Evolutionary conservation across 2,797 vertebrate genomes (phyloP), one percentile per base, ranked within the genome.

Genomic region (Falco cherrug): DNA sequence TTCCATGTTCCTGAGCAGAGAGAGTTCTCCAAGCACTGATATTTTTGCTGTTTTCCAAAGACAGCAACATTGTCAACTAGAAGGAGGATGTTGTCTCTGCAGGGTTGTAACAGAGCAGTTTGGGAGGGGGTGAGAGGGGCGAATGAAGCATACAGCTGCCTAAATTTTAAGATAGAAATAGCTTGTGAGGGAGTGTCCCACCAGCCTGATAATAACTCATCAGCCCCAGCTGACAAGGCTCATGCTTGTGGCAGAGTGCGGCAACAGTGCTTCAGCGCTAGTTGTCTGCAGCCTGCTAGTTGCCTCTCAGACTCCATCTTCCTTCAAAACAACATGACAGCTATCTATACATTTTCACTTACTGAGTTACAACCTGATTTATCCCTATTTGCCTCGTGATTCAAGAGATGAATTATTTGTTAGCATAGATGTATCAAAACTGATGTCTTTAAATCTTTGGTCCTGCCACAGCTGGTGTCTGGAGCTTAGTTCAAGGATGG

Each of bases 41-140:
- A 31, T 64, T 87, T 77, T 48, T 87, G 13, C 56, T 93, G 48
- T 83, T 93, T 87, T 35, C n/a, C 61, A 75, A 90, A 86, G 29
- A 64, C 56, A 61, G 26, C 16, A 67, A 31, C 13, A 15, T 12
- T 33, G 9, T 84, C 60, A 70, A 8, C 41, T 70, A 47, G 54
- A 71, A 82, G 74, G 16, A 88, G 33, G 56, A 53, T 22, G 6
- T n/a, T 82, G 41, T 54, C 33, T 48, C 61, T 65, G 41, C 51
- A 37, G 39, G 26, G 33, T 3, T 57, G 51, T 6, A 60, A 37
- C 31, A 78, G 28, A 88, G 39, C 16, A 87, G 16, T 74, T 75
- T 73, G 41, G 19, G 25, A 29, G 9, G 54, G 69, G 18, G 19
- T 73, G 43, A 65, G 17, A 71, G n/a, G 22, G 28, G 16, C 1